Percentiles rank a stretch among this genome's conserved stretches.
Conservation (phyloP, 2,113 vertebrate genomes). For the Hemiprocne comata region DNA sequence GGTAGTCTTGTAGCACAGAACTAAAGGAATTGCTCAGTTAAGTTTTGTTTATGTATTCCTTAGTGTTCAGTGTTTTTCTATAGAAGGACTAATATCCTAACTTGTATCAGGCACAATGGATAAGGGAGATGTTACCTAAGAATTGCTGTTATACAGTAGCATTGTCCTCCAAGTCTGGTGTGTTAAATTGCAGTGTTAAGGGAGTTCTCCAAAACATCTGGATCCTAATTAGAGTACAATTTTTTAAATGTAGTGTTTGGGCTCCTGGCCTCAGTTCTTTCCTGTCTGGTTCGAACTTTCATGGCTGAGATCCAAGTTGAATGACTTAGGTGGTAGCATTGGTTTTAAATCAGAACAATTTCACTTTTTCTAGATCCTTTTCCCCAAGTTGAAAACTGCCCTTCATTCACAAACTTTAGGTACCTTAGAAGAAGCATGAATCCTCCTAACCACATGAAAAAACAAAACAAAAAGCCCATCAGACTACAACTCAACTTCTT, state of each 20-base stretch:
- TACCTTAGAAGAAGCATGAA: not conserved
- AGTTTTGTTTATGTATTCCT: not conserved
- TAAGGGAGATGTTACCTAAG: not conserved
- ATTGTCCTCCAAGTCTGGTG: not conserved
- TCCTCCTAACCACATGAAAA: not conserved
- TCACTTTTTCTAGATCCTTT: not conserved
- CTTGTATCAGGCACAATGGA: not conserved
- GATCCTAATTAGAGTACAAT: not conserved
- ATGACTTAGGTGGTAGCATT: not conserved
- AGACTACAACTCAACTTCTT: no score
- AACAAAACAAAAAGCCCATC: not conserved
- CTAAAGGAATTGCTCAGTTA: not conserved
- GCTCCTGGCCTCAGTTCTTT: not conserved
- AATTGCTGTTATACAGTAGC: not conserved
- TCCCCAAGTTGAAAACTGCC: not conserved
- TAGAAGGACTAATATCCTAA: not conserved
- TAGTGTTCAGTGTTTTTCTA: not conserved
- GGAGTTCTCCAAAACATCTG: not conserved
- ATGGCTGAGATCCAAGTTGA: not conserved
- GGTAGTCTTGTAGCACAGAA: not conserved
- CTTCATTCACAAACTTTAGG: not conserved
- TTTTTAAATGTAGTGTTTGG: not conserved
- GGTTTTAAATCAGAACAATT: not conserved
- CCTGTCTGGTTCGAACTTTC: not conserved
- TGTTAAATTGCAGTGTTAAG: not conserved